Evolutionary conservation across 2,888 invertebrate genomes (phyloP).

Genomic region (Dichetophora obliterata): DNA sequence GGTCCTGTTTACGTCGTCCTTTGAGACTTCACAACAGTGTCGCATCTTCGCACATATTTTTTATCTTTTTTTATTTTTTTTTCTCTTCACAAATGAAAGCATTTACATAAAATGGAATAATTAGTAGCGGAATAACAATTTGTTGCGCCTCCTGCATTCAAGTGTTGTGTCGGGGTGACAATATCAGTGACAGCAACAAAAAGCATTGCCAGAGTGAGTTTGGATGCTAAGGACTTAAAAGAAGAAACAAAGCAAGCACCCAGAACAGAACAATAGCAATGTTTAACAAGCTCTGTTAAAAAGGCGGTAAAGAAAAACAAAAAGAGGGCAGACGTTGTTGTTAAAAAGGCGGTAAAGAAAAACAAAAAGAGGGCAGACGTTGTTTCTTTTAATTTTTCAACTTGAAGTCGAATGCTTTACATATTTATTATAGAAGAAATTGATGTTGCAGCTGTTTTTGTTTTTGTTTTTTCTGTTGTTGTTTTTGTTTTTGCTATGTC

Average conservation of each 20-base stretch:
- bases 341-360: too few species aligned
- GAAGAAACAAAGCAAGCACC: neutral
- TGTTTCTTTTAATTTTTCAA: neutral
- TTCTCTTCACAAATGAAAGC: neutral
- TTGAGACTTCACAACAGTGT: too few species aligned
- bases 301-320: neutral
- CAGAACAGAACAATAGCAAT: neutral
- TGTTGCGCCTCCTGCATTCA: neutral
- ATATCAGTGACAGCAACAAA: too few species aligned
- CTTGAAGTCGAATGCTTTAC: neutral
- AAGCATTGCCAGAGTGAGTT: too few species aligned
- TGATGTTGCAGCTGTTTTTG: neutral
- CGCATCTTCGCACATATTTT: too few species aligned
- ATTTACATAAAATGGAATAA: slow-evolving; percentile 26
- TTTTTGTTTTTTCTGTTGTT: neutral
- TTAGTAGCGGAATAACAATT: slow-evolving; percentile 24
- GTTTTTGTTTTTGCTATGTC: neutral
- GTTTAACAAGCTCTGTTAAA: neutral
- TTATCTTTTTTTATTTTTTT: too few species aligned
- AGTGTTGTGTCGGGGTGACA: too few species aligned
- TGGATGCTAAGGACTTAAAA: neutral
- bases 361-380: neutral
- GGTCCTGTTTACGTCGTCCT: neutral
- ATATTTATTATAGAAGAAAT: neutral
- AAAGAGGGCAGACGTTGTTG: neutral